phyloP scores from a whole-genome alignment of 2,113 vertebrate species.

The Megatriorchis doriae region DNA sequence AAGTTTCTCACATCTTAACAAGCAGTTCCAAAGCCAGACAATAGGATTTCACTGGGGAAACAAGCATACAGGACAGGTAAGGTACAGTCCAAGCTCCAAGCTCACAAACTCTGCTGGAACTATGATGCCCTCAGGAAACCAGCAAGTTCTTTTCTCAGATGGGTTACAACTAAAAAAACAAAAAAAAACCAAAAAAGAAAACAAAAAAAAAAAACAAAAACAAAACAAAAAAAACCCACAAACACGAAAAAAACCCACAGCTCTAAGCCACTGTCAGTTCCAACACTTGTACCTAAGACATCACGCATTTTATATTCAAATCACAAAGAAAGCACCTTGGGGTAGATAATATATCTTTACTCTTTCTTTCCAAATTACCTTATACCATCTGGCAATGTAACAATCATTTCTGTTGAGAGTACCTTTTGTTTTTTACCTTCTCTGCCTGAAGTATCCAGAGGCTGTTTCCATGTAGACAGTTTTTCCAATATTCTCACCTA shows the following conservation, averaged over 20 bases:
- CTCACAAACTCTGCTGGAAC: neutral
- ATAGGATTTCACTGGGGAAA: neutral
- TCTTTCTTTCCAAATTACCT: neutral
- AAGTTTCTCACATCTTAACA: neutral
- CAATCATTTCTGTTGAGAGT: neutral
- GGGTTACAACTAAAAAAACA: neutral
- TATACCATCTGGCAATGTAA: conserved; percentile 1
- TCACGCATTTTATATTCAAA: neutral
- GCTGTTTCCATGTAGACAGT: neutral
- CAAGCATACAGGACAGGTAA: neutral
- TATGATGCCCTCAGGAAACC: neutral
- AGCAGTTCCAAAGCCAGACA: neutral
- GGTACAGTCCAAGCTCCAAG: neutral
- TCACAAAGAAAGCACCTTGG: neutral
- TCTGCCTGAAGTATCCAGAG: conserved; percentile 10
- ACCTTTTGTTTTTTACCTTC: neutral
- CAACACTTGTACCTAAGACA: neutral
- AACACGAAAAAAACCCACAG: neutral
- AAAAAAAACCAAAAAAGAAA: too few relatives aligned
- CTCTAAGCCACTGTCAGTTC: neutral
- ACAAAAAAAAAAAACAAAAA: too few relatives aligned
- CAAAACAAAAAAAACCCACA: neutral
- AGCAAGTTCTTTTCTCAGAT: neutral
- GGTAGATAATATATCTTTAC: neutral
- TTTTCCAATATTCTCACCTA: conserved; percentile 1